Conservation (phyloP, 2,888 invertebrate genomes). For the Aleiodes testaceus region DNA sequence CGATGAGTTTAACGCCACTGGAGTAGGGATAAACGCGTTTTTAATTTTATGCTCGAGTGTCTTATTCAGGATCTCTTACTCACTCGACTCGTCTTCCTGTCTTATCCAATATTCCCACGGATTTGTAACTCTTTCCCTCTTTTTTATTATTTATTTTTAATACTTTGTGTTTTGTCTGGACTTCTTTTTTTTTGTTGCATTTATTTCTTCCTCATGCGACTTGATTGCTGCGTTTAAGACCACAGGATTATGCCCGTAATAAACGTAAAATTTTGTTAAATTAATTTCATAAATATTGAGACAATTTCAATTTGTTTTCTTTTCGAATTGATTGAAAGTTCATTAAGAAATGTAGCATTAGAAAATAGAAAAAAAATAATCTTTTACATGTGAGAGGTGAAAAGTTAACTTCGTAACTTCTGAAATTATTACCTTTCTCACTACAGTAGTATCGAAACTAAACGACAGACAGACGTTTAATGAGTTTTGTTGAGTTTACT, state of each 20-base stretch:
- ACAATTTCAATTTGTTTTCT: background rate
- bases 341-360: background rate
- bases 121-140: slow-evolving; percentile 13
- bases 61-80: slow-evolving; percentile 36
- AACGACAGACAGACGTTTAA: slow-evolving; percentile 71
- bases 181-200: background rate
- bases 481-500: slow-evolving; percentile 65
- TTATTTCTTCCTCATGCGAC: too few relatives aligned
- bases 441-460: slow-evolving; percentile 63
- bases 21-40: slow-evolving; percentile 44
- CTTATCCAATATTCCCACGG: slow-evolving; percentile 42
- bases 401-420: slow-evolving; percentile 6
- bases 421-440: slow-evolving; percentile 7
- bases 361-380: background rate
- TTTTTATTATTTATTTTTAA: background rate
- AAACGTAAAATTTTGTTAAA: too few relatives aligned
- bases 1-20: slow-evolving; percentile 37
- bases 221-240: background rate
- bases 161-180: background rate
- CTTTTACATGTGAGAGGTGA: background rate
- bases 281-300: too few relatives aligned
- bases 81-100: slow-evolving; percentile 13
- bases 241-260: too few relatives aligned
- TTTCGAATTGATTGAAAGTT: background rate
- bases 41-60: slow-evolving; percentile 46